phyloP scores from a whole-genome alignment of 2,113 vertebrate genomes.

The Verasper variegatus region DNA sequence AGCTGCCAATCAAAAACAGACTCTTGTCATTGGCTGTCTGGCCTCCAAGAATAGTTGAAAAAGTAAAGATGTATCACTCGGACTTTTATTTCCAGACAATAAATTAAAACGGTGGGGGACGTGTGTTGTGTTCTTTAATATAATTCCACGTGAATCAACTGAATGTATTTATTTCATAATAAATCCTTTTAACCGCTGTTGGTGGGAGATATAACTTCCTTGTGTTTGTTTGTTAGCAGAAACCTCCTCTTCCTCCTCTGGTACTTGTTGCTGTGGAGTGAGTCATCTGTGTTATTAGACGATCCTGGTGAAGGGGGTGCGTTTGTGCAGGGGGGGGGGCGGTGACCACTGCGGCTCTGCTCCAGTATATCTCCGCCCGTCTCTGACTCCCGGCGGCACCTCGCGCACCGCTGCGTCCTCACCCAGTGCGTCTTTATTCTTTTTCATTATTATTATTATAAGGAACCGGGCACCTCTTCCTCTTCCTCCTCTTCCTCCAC shows the following conservation, averaged over 20 bases:
- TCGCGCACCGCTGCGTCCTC: too few relatives aligned
- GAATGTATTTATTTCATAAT: too few relatives aligned
- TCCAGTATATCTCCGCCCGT: not conserved
- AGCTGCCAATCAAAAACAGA: slow-evolving; percentile 31
- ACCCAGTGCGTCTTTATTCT: too few relatives aligned
- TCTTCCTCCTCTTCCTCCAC: not conserved
- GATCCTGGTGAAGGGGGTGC: slow-evolving; percentile 30
- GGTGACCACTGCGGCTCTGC: slow-evolving; percentile 55
- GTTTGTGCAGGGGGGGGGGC: slow-evolving; percentile 41
- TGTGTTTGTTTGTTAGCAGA: too few relatives aligned
- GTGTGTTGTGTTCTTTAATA: too few relatives aligned
- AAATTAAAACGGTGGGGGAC: too few relatives aligned
- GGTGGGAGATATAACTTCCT: too few relatives aligned
- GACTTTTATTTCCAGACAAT: not conserved
- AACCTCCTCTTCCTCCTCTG: too few relatives aligned
- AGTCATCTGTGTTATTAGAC: rapidly evolving
- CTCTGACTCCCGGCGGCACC: not conserved
- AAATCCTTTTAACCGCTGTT: too few relatives aligned
- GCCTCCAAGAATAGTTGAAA: not conserved
- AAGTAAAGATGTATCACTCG: slow-evolving; percentile 24
- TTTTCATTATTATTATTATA: too few relatives aligned
- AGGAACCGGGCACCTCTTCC: not conserved
- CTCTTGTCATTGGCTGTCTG: not conserved
- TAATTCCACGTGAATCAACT: too few relatives aligned
- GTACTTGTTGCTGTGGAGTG: not conserved